These are phyloP conservation scores for Limnephilus rhombicus DNA, from an alignment of 2,888 invertebrate species.

Conservation along the genomic window DNA sequence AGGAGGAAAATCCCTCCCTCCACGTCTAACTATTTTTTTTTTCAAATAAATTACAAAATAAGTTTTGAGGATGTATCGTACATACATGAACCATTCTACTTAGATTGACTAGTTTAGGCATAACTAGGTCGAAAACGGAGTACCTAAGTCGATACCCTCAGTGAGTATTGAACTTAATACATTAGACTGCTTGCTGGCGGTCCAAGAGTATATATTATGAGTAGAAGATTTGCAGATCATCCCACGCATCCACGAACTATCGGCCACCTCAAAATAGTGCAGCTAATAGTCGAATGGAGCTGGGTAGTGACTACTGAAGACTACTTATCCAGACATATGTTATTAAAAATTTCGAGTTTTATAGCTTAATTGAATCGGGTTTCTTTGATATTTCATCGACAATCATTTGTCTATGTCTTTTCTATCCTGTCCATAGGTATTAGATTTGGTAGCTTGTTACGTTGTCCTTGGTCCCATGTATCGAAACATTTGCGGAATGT, in stretches of 20 bases:
- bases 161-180: background rate
- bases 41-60: too few relatives aligned
- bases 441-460: background rate
- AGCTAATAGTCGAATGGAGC: background rate
- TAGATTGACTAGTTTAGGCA: background rate
- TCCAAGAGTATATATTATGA: too few relatives aligned
- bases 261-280: background rate
- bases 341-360: background rate
- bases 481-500: background rate
- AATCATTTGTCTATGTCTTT: background rate
- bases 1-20: too few relatives aligned
- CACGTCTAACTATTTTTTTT: too few relatives aligned
- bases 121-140: background rate
- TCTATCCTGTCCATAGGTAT: background rate
- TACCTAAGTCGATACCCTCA: background rate
- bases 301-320: background rate
- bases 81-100: background rate
- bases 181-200: background rate
- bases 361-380: too few relatives aligned
- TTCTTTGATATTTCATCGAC: too few relatives aligned
- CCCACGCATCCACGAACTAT: background rate
- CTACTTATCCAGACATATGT: background rate
- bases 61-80: too few relatives aligned
- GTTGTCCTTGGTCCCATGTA: background rate
- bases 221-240: background rate